These are phyloP conservation scores for Tipula unca DNA, from an alignment of 2,888 invertebrate genomes.

Conservation along the genomic window DNA sequence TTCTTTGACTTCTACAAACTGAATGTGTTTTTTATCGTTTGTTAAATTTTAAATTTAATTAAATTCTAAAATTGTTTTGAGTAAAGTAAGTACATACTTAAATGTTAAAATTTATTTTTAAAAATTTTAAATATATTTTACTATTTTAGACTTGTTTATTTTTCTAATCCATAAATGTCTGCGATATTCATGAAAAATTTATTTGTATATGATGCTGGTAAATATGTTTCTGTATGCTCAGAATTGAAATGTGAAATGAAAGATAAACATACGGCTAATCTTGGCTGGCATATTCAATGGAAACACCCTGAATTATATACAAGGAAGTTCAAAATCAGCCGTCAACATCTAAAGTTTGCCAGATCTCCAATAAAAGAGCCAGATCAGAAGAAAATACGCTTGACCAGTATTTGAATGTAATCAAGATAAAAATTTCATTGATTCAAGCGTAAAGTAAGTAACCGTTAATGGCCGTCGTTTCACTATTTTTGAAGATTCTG, in stretches of 20 bases:
- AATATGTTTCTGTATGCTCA: neutral
- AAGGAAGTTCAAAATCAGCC: slow-evolving; percentile 17
- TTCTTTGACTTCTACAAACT: no score
- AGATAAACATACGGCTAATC: neutral
- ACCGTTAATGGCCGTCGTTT: slow-evolving; percentile 15
- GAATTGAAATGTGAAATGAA: neutral
- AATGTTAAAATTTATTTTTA: no score
- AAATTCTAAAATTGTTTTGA: no score
- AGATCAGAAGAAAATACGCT: no score
- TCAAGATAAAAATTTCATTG: neutral
- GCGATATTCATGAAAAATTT: neutral
- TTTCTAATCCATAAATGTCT: no score
- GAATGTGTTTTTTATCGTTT: no score
- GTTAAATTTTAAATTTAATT: no score
- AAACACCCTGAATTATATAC: slow-evolving; percentile 19
- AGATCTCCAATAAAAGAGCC: slow-evolving; percentile 16
- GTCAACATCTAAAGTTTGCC: slow-evolving; percentile 18
- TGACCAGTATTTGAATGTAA: neutral
- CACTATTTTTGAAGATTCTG: neutral
- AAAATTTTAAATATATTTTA: no score
- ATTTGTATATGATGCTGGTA: neutral
- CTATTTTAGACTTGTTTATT: no score
- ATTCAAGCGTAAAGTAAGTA: neutral
- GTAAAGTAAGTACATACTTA: no score
- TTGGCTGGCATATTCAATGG: neutral